Evolutionary conservation across 2,888 invertebrate species (phyloP).

Genomic region (Camptogramma bilineatum): DNA sequence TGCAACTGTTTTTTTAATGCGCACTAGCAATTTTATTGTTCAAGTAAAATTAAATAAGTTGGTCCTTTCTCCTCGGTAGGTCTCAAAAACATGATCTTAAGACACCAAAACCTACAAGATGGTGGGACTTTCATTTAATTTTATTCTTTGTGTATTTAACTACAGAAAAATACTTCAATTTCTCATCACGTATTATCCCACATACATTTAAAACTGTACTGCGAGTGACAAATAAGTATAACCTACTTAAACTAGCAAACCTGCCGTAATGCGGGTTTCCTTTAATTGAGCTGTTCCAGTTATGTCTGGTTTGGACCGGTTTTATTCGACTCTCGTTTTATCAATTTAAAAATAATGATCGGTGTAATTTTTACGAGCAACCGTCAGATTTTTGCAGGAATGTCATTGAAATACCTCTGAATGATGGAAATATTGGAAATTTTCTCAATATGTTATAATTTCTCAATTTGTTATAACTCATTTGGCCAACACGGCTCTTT

Average conservation of each 20-base stretch:
- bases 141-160: neutral
- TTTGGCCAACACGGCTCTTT: too few relatives aligned
- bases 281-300: slow-evolving; percentile 28
- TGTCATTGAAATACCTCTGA: too few relatives aligned
- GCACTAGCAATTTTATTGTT: too few relatives aligned
- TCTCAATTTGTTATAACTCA: too few relatives aligned
- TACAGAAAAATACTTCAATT: neutral
- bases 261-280: slow-evolving; percentile 27
- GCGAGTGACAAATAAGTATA: slow-evolving; percentile 50
- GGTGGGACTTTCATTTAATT: too few relatives aligned
- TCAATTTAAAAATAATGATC: slow-evolving; percentile 36
- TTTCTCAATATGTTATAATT: too few relatives aligned
- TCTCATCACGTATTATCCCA: slow-evolving; percentile 51
- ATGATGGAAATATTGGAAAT: too few relatives aligned
- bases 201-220: slow-evolving; percentile 54
- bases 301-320: slow-evolving; percentile 19
- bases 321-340: slow-evolving; percentile 31
- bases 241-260: slow-evolving; percentile 49
- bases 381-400: slow-evolving; percentile 7
- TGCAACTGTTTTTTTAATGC: too few relatives aligned
- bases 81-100: too few relatives aligned
- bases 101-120: too few relatives aligned
- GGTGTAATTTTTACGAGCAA: slow-evolving; percentile 26
- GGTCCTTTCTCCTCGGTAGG: too few relatives aligned
- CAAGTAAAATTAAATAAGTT: too few relatives aligned